These are phyloP conservation scores for Tetraneura akinire DNA, from an alignment of 1,140 invertebrate genomes.

Conservation along the genomic window DNA sequence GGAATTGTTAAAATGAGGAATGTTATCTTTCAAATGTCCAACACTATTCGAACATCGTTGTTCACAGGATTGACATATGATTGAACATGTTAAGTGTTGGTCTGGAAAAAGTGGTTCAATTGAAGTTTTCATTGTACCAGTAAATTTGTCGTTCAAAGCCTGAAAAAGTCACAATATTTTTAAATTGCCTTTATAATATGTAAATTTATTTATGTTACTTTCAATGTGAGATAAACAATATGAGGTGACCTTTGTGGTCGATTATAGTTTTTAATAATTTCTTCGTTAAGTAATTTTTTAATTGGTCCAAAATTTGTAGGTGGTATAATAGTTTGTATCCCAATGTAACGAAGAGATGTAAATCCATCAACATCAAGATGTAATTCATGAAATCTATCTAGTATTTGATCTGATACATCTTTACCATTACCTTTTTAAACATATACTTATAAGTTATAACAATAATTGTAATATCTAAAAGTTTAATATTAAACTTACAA, in stretches of 20 bases:
- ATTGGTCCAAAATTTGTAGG: conserved; percentile 65
- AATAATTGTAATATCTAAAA: not conserved
- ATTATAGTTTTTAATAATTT: conserved; percentile 70
- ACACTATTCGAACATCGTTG: conserved; percentile 72
- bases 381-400: conserved; percentile 66
- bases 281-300: conserved; percentile 61
- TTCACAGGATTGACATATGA: conserved; percentile 73
- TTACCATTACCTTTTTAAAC: conserved; percentile 61
- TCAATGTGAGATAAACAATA: conserved; percentile 70
- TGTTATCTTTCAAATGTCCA: conserved; percentile 74
- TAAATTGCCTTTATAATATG: not conserved
- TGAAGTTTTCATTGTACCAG: conserved; percentile 67
- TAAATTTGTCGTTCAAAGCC: conserved; percentile 78
- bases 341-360: conserved; percentile 73
- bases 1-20: conserved; percentile 63
- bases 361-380: conserved; percentile 71
- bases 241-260: conserved; percentile 68
- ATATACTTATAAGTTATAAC: not conserved
- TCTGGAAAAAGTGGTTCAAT: conserved; percentile 72
- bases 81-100: conserved; percentile 78
- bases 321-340: conserved; percentile 63
- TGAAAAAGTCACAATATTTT: conserved; percentile 55
- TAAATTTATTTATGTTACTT: conserved; percentile 59
- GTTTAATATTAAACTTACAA: conserved; percentile 8
- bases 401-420: conserved; percentile 70